Conservation (phyloP, 2,888 invertebrate species). For the Epinotia demarniana region DNA sequence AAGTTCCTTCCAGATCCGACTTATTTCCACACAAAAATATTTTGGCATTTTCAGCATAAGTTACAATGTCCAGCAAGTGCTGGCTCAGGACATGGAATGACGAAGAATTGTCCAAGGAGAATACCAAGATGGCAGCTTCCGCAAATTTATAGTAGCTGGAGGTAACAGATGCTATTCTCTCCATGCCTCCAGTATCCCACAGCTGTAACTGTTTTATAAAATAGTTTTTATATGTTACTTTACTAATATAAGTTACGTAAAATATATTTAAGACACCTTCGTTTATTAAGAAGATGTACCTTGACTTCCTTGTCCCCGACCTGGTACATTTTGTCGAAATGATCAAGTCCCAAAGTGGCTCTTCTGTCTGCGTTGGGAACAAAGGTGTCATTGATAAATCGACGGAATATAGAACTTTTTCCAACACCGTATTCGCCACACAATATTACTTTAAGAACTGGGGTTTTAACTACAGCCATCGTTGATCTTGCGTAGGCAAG, state of each 20-base stretch:
- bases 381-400: slow-evolving; percentile 95
- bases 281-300: slow-evolving; percentile 75
- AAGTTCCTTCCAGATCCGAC: slow-evolving; percentile 89
- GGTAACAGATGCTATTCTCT: slow-evolving; percentile 97
- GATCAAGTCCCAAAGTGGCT: slow-evolving; percentile 96
- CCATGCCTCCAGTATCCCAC: slow-evolving; percentile 99
- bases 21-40: slow-evolving; percentile 98
- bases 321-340: slow-evolving; percentile 92
- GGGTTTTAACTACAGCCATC: slow-evolving; percentile 93
- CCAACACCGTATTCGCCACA: slow-evolving; percentile 98
- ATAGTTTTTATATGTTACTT: slow-evolving; percentile 13
- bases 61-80: slow-evolving; percentile 96
- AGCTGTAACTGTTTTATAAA: slow-evolving; percentile 89
- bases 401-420: slow-evolving; percentile 95
- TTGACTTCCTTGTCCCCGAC: slow-evolving; percentile 91
- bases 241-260: neutral
- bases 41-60: slow-evolving; percentile 97
- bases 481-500: slow-evolving; percentile 27
- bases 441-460: slow-evolving; percentile 95
- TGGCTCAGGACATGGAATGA: slow-evolving; percentile 97
- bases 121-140: slow-evolving; percentile 96
- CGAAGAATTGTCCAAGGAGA: slow-evolving; percentile 94
- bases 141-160: slow-evolving; percentile 98
- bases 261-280: neutral
- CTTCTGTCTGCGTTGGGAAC: slow-evolving; percentile 92